These are phyloP conservation scores for Diuraphis noxia DNA, from an alignment of 1,140 invertebrate species.

Conservation along the genomic window DNA sequence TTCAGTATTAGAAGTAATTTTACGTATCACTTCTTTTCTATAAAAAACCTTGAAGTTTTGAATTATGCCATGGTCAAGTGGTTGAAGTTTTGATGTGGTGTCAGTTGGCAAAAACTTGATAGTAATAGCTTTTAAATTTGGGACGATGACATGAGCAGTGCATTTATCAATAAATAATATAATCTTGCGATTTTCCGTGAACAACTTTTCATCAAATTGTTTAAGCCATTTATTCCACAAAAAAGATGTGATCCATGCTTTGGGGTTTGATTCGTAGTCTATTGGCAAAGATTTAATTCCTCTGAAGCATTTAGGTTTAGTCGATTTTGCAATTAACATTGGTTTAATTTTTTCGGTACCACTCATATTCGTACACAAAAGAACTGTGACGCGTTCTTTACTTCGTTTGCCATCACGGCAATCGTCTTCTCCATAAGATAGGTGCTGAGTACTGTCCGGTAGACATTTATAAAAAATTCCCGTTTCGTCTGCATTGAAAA, in stretches of 20 bases:
- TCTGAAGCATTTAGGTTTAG: slow-evolving; percentile 68
- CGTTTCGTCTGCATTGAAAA: not conserved
- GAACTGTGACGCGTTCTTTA: slow-evolving; percentile 62
- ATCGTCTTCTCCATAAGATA: slow-evolving; percentile 59
- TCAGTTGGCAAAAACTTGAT: not conserved
- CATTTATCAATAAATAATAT: not conserved
- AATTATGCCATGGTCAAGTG: not conserved
- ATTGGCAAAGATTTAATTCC: slow-evolving; percentile 57
- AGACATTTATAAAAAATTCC: slow-evolving; percentile 33
- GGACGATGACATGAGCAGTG: not conserved
- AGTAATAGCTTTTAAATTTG: not conserved
- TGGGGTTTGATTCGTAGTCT: slow-evolving; percentile 58
- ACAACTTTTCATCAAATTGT: slow-evolving; percentile 57
- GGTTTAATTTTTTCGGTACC: slow-evolving; percentile 62
- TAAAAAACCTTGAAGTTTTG: not conserved
- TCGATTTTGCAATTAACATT: slow-evolving; percentile 62
- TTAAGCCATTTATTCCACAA: slow-evolving; percentile 59
- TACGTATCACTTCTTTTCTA: not conserved
- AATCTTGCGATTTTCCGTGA: not conserved
- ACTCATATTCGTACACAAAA: slow-evolving; percentile 61
- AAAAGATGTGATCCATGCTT: slow-evolving; percentile 57
- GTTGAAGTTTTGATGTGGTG: not conserved
- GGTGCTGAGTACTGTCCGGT: slow-evolving; percentile 42
- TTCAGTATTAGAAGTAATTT: not conserved
- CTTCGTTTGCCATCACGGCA: slow-evolving; percentile 61